Evolutionary conservation across 2,888 invertebrate genomes (phyloP), one percentile per base, ranked within the genome.

Genomic region (Leptinotarsa peninsularis): DNA sequence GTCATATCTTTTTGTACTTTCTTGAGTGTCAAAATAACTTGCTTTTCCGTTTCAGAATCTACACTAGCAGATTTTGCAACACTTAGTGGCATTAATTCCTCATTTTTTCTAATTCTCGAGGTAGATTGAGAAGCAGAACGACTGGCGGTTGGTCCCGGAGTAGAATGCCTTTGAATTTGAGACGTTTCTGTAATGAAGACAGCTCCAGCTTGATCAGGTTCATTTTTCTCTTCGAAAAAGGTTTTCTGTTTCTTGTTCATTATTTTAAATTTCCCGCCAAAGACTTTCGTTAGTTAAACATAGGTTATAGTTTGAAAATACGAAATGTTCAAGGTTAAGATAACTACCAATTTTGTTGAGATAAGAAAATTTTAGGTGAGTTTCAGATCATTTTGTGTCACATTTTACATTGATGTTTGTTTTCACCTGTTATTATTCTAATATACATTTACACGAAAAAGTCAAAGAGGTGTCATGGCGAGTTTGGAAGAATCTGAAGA

Each of bases 401-500:
- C 18, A 49, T 68, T 71, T 68, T 71, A 71, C 18, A 49, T 68
- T 71, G 52, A 73, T 71, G 71, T 63, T 56, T 72, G 66, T 66
- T 63, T 76, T 74, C 66, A 71, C 71, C 76, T 66, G 52, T 73
- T 69, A 54, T 73, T 66, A 56, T 70, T 58, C 63, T 23, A 74
- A 69, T 69, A 50, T 43, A 50, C 15, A 27, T 73, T 73, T 66
- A 73, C 49, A 58, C 10, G 54, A 18, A 67, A 68, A 75, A 77
- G 72, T 56, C 69, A 68, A 66, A 76, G 18, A 68, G 49, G 77
- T 80, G 81, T 83, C 81, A 84, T 82, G 82, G 83, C 83, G 80
- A 84, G 73, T 81, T 75, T 77, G 72, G 83, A 83, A 81, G 82
- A 83, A 80, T 82, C 60, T 81, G 83, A 83, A 81, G 83, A 82